A percentile compares a stretch with the other conserved stretches of the same genome.
phyloP scores from a whole-genome alignment of 2,113 vertebrate species.

The Dryoscopus gambensis region DNA sequence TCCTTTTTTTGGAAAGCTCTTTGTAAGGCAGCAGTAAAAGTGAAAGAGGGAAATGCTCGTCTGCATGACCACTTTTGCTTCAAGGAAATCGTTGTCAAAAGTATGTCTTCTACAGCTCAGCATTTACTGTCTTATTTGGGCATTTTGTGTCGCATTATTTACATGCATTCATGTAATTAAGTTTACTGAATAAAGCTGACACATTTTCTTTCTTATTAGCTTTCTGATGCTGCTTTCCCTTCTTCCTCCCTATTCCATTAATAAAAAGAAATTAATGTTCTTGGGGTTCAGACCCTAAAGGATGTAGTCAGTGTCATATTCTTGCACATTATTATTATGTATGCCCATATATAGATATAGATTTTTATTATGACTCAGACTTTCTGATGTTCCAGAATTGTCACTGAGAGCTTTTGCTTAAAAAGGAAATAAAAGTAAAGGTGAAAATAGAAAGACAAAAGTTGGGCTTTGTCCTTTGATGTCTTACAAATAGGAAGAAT shows the following conservation, averaged over 20 bases:
- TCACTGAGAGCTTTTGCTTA: neutral
- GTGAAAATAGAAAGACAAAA: constrained; percentile 4
- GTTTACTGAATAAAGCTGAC: neutral
- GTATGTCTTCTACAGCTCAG: neutral
- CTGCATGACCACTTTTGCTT: neutral
- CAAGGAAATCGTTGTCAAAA: neutral
- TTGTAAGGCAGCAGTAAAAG: neutral
- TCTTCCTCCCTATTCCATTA: neutral
- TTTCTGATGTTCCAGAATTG: neutral
- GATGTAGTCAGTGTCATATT: neutral
- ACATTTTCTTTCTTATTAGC: neutral
- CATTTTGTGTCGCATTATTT: neutral
- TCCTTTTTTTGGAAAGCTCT: neutral
- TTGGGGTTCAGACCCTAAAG: neutral
- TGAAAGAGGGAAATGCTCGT: neutral
- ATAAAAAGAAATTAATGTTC: neutral
- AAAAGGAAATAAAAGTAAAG: constrained; percentile 2
- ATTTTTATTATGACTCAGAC: neutral
- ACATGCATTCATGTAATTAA: neutral
- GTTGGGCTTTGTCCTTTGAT: constrained; percentile 1
- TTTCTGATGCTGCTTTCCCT: neutral
- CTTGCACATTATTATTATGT: neutral
- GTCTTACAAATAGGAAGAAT: neutral
- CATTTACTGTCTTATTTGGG: neutral
- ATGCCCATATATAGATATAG: neutral